A percentile compares a stretch with the other conserved stretches of the same genome.
Evolutionary conservation across 2,888 invertebrate genomes (phyloP).

Genomic region (Agrilus cyanescens): DNA sequence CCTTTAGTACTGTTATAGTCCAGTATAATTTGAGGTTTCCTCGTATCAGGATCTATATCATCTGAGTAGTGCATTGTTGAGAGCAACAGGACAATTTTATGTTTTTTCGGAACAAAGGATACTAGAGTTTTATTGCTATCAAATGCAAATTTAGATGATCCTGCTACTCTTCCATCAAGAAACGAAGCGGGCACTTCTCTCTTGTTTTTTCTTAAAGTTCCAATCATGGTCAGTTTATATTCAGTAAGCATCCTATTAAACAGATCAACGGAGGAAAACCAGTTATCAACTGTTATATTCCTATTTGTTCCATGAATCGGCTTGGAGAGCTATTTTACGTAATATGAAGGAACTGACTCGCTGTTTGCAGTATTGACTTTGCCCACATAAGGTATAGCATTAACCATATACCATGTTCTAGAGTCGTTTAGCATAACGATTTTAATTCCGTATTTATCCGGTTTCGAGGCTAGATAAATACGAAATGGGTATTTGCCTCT

Average conservation of each 20-base stretch:
- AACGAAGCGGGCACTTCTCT: slow-evolving; percentile 13
- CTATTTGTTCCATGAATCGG: slow-evolving; percentile 12
- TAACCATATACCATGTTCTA: slow-evolving; percentile 10
- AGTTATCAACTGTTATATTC: slow-evolving; percentile 14
- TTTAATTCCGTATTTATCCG: slow-evolving; percentile 14
- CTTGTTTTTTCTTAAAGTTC: slow-evolving; percentile 10
- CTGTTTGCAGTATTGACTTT: slow-evolving; percentile 4
- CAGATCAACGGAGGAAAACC: slow-evolving; percentile 9
- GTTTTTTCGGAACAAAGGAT: slow-evolving; percentile 18
- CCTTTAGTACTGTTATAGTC: slow-evolving; percentile 8
- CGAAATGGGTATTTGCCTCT: slow-evolving; percentile 13
- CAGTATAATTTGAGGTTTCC: slow-evolving; percentile 11
- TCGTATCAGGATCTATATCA: slow-evolving; percentile 9
- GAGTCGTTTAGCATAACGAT: slow-evolving; percentile 11
- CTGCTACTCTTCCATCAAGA: slow-evolving; percentile 7
- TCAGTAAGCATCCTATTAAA: slow-evolving; percentile 7
- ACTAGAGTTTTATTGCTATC: slow-evolving; percentile 21
- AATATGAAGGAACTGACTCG: slow-evolving; percentile 4
- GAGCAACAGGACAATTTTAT: slow-evolving; percentile 9
- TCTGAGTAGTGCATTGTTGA: slow-evolving; percentile 10
- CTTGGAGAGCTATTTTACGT: slow-evolving; percentile 9
- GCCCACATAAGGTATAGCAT: slow-evolving; percentile 13
- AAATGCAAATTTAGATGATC: slow-evolving; percentile 14
- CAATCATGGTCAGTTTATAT: slow-evolving; percentile 10
- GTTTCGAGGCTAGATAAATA: slow-evolving; percentile 11